Percentiles rank a stretch among this genome's conserved stretches.
Evolutionary conservation across 2,888 invertebrate genomes (phyloP).

Genomic region (Pelosia muscerda): DNA sequence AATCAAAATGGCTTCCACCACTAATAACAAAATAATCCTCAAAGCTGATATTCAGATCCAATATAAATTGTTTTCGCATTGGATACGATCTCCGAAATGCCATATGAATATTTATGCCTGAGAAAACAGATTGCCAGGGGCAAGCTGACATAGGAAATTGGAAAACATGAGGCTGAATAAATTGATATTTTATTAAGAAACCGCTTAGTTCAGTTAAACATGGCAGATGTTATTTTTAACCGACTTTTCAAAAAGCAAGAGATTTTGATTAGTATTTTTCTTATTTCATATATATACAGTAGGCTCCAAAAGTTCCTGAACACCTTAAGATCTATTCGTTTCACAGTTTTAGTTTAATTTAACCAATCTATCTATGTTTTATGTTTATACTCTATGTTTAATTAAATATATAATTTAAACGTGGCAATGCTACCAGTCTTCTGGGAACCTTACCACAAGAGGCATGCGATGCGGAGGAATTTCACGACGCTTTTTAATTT

Average conservation of each 20-base stretch:
- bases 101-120: conserved; percentile 23
- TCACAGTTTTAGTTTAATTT: too few relatives aligned
- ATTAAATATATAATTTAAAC: too few relatives aligned
- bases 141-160: conserved; percentile 14
- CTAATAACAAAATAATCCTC: conserved; percentile 8
- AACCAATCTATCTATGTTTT: too few relatives aligned
- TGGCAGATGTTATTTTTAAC: not conserved
- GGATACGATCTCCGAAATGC: conserved; percentile 11
- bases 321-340: too few relatives aligned
- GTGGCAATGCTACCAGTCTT: too few relatives aligned
- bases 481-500: too few relatives aligned
- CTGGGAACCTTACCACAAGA: too few relatives aligned
- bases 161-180: conserved; percentile 13
- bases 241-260: not conserved
- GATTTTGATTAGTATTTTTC: not conserved
- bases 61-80: conserved; percentile 10
- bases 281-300: too few relatives aligned
- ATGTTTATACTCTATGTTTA: too few relatives aligned
- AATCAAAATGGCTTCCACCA: not conserved
- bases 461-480: too few relatives aligned
- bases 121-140: conserved; percentile 14
- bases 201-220: conserved; percentile 3
- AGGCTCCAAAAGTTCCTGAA: too few relatives aligned
- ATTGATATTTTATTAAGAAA: conserved; percentile 10
- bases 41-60: not conserved